Base-by-base conservation (phyloP, 2,888 invertebrate species). In the Seladonia tumulorum region DNA sequence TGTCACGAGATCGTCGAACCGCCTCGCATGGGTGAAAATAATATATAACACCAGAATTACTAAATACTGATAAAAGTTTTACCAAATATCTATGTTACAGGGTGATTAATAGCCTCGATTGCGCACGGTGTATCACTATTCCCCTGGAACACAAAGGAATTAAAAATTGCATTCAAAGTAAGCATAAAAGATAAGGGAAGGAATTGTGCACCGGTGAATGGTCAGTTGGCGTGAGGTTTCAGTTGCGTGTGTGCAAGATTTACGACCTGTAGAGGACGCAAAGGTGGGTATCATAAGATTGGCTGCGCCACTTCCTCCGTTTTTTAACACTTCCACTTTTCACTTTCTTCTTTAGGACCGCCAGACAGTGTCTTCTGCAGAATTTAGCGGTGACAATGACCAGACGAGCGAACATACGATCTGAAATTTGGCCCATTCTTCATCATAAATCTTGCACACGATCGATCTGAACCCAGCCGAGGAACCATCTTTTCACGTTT, bases 291-390 rank as follows among this genome's bases (percentile, higher is more conserved):
- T 66, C 29, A 66, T 66, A 66, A 66, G 66, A 60, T 66, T 66
- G 66, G 35, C 66, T 22, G 66, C 35, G 35, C 8, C 35, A 16
- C 29, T 63, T 63, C 29, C 63, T 35, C 8, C 29, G 66, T 66
- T 66, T 35, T 66, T 66, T 66, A 66, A 60, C 60, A 60, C 60
- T 60, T 60, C 60, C 60, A 60, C 60, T 60, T 60, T 60, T 60
- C 60, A 60, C 60, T 60, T 60, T 53, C 60, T 60, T 60, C 60
- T 29, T 60, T 60, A 60, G 29, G 60, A 25, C 60, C 25, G 60
- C 2, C 25, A 60, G 60, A 60, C 60, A 60, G 60, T 60, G 60
- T 60, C 60, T 60, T 25, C 25, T 60, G 60, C 60, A 60, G 60
- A 60, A 60, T 60, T 60, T 60, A 60, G 60, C 29, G 60, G 60